These are phyloP conservation scores for Clanis bilineata DNA, from an alignment of 2,888 invertebrate genomes.

Conservation along the genomic window DNA sequence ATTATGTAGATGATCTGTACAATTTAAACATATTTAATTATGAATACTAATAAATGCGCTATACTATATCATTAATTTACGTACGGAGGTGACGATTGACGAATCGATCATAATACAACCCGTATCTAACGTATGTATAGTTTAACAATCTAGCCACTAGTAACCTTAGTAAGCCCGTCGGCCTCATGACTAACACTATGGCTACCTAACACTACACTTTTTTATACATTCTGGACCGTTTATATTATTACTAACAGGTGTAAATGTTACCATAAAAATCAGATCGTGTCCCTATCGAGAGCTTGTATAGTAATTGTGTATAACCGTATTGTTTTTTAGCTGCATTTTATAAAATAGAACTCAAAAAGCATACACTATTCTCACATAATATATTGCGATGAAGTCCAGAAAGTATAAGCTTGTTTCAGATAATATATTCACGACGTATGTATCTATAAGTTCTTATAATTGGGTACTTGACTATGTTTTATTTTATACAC, in stretches of 20 bases:
- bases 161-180: neutral
- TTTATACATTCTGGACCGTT: slow-evolving; percentile 22
- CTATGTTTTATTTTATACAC: no score
- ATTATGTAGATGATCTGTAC: slow-evolving; percentile 69
- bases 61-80: slow-evolving; percentile 37
- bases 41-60: slow-evolving; percentile 72
- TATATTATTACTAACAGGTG: neutral
- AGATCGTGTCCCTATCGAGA: neutral
- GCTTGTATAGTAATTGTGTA: neutral
- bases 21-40: slow-evolving; percentile 62
- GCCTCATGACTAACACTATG: neutral
- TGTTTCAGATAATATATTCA: no score
- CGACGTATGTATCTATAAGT: no score
- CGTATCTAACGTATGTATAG: slow-evolving; percentile 41
- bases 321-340: neutral
- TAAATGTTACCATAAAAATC: neutral
- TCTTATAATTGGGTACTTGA: no score
- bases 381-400: neutral
- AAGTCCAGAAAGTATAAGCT: neutral
- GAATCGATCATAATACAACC: slow-evolving; percentile 42
- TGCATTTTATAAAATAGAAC: neutral
- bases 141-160: slow-evolving; percentile 27
- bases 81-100: slow-evolving; percentile 29
- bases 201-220: slow-evolving; percentile 20
- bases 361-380: neutral